Evolutionary conservation across 2,113 vertebrate genomes (phyloP).

Genomic region (Brachyhypopomus occidentalis): DNA sequence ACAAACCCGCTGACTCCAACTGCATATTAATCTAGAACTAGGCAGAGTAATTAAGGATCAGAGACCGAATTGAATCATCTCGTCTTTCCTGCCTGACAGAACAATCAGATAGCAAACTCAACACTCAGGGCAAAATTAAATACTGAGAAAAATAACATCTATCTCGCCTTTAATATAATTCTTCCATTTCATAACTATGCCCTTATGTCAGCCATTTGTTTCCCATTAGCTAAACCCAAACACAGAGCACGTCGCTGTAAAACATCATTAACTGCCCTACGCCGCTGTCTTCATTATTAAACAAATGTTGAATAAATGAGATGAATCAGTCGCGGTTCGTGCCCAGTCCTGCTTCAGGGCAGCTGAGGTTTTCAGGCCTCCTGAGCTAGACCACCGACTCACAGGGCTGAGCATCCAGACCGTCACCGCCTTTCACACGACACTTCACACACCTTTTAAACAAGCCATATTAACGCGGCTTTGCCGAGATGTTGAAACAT

Average conservation of each 20-base stretch:
- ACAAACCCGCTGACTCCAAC: neutral
- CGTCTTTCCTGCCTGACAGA: neutral
- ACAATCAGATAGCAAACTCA: neutral
- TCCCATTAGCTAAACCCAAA: conserved; percentile 30
- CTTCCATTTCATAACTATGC: conserved; percentile 24
- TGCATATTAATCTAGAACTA: neutral
- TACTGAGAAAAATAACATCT: conserved; percentile 12
- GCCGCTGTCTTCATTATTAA: conserved; percentile 38
- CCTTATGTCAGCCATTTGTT: neutral
- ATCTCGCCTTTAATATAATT: conserved; percentile 4
- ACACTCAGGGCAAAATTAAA: neutral
- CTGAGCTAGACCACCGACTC: neutral
- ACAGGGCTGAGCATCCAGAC: neutral
- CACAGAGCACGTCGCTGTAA: conserved; percentile 2
- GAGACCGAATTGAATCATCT: neutral
- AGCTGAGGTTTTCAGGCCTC: neutral
- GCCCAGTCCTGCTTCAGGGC: neutral
- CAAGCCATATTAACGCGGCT: too few relatives aligned
- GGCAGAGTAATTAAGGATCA: neutral
- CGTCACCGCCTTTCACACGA: too few relatives aligned
- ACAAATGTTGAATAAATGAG: conserved; percentile 15
- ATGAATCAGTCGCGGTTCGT: conserved; percentile 16
- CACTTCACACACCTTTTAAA: too few relatives aligned
- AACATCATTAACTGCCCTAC: conserved; percentile 43
- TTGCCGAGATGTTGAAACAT: neutral